Percentiles rank a stretch among this genome's conserved stretches.
These are phyloP conservation scores for Macropus fuliginosus DNA, from an alignment of 2,797 vertebrate genomes.

Conservation along the genomic window DNA sequence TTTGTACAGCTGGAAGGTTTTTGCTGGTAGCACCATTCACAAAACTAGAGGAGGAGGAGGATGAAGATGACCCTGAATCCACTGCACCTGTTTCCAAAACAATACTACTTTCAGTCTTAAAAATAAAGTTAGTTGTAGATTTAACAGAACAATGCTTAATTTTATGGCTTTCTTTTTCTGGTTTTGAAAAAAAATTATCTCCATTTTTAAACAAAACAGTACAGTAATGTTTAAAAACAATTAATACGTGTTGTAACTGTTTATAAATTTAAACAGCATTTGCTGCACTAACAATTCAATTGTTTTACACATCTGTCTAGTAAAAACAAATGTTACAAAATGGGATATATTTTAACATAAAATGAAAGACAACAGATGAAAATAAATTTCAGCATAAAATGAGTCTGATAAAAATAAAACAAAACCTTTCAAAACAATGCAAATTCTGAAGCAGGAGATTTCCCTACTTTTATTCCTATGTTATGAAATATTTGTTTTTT, in stretches of 20 bases:
- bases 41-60: constrained; percentile 97
- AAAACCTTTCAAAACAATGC: constrained; percentile 32
- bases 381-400: constrained; percentile 56
- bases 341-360: constrained; percentile 42
- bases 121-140: constrained; percentile 52
- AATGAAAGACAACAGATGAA: constrained; percentile 75
- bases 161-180: constrained; percentile 47
- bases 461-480: constrained; percentile 9
- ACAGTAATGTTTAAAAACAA: background rate
- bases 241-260: constrained; percentile 3
- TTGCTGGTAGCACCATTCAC: constrained; percentile 99
- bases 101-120: constrained; percentile 80
- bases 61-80: constrained; percentile 97
- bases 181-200: constrained; percentile 67
- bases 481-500: constrained; percentile 1
- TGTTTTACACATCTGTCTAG: constrained; percentile 47
- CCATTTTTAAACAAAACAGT: constrained; percentile 66
- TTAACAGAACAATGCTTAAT: constrained; percentile 48
- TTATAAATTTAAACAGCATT: constrained; percentile 40
- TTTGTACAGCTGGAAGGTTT: constrained; percentile 98
- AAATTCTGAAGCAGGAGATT: constrained; percentile 51
- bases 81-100: constrained; percentile 91
- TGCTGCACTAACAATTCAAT: constrained; percentile 54
- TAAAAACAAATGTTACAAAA: constrained; percentile 64
- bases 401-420: constrained; percentile 10